These are phyloP conservation scores for Rhabdornis inornatus DNA, from an alignment of 2,113 vertebrate genomes.

Conservation along the genomic window DNA sequence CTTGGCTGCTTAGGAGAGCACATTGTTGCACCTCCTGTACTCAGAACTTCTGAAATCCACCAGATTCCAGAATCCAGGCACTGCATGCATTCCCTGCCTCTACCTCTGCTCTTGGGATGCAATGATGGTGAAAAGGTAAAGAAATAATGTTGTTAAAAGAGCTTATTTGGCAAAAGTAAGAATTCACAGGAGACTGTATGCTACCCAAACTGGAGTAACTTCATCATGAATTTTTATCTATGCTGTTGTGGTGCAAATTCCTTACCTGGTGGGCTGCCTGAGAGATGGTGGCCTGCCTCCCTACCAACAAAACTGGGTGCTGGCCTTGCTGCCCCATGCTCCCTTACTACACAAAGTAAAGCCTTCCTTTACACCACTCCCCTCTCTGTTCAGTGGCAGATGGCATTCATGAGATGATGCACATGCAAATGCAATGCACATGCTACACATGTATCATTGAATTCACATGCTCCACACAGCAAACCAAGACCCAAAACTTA, in stretches of 20 bases:
- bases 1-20: not conserved
- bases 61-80: not conserved
- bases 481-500: not conserved
- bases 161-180: not conserved
- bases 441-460: not conserved
- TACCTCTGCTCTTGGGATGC: not conserved
- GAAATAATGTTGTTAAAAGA: not conserved
- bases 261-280: not conserved
- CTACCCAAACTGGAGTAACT: not conserved
- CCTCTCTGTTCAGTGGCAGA: not conserved
- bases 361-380: not conserved
- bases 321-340: not conserved
- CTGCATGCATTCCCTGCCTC: not conserved
- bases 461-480: not conserved
- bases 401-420: not conserved
- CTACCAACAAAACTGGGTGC: not conserved
- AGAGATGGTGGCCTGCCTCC: not conserved
- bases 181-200: accelerated
- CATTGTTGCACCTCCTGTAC: not conserved
- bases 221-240: not conserved
- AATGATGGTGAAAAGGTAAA: not conserved
- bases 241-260: not conserved
- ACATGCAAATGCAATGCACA: accelerated
- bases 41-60: not conserved
- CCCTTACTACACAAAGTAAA: not conserved